A percentile compares a stretch with the other conserved stretches of the same genome.
phyloP scores from a whole-genome alignment of 2,797 vertebrate genomes.

The Austrolebias charrua region DNA sequence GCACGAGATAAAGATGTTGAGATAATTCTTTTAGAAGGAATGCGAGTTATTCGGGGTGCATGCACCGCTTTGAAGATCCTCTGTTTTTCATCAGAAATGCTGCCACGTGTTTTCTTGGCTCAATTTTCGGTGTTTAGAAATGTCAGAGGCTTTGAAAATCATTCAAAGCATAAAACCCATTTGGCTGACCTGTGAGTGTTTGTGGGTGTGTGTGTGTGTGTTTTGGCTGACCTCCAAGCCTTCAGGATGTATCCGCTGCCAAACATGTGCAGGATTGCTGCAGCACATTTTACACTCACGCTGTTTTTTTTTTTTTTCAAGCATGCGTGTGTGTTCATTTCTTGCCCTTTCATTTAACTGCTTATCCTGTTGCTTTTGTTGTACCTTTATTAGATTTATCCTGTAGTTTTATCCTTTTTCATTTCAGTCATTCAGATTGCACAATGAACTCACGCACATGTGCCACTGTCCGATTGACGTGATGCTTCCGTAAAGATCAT shows the following conservation, averaged over 20 bases:
- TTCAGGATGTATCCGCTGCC: slow-evolving; percentile 29
- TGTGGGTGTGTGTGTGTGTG: slow-evolving; percentile 19
- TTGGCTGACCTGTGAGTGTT: slow-evolving; percentile 17
- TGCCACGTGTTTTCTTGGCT: slow-evolving; percentile 20
- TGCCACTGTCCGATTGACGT: neutral
- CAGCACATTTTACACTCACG: slow-evolving; percentile 35
- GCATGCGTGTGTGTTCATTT: slow-evolving; percentile 12
- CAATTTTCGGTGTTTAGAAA: slow-evolving; percentile 16
- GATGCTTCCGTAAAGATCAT: neutral
- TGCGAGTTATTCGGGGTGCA: neutral
- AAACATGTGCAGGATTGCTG: slow-evolving; percentile 44
- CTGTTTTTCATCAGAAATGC: slow-evolving; percentile 6
- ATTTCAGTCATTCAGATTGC: neutral
- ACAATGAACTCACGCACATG: neutral
- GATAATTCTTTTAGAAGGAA: slow-evolving; percentile 1
- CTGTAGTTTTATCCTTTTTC: neutral
- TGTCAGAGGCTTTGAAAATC: slow-evolving; percentile 14
- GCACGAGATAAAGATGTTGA: slow-evolving; percentile 4
- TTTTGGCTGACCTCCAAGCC: slow-evolving; percentile 44
- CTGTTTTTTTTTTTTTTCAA: slow-evolving; percentile 5
- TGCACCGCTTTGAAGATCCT: neutral
- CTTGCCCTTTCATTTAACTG: slow-evolving; percentile 1
- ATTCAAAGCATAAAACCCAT: slow-evolving; percentile 15
- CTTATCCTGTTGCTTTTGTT: slow-evolving; percentile 5
- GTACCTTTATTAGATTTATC: slow-evolving; percentile 9